Evolutionary conservation across 2,113 vertebrate genomes (phyloP).

Genomic region (Genyomyrus donnyi): DNA sequence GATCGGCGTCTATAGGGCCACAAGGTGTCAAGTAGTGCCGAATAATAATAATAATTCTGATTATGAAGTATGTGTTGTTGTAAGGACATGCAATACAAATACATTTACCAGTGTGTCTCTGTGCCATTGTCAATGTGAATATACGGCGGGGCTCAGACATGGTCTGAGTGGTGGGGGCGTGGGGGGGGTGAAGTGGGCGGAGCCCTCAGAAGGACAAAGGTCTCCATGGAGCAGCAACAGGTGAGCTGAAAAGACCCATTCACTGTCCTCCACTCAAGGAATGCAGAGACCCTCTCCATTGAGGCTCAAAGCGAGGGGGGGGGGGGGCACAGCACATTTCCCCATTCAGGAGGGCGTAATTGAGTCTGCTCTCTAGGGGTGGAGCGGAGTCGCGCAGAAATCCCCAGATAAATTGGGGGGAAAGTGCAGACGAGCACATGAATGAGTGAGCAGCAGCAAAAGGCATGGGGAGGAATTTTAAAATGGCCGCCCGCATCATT

Average conservation of each 20-base stretch:
- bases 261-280: constrained; percentile 9
- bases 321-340: constrained; percentile 40
- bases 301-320: constrained; percentile 39
- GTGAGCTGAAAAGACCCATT: constrained; percentile 26
- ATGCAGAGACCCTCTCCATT: constrained; percentile 34
- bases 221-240: constrained; percentile 27
- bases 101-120: neutral
- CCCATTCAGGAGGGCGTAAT: constrained; percentile 49
- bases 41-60: neutral
- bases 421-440: constrained; percentile 29
- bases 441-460: constrained; percentile 20
- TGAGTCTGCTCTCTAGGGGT: constrained; percentile 48
- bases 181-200: neutral
- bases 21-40: neutral
- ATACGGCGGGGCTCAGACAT: neutral
- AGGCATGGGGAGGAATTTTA: neutral
- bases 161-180: neutral
- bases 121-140: neutral
- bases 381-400: constrained; percentile 18
- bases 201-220: constrained; percentile 19
- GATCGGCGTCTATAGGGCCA: neutral
- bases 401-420: constrained; percentile 5
- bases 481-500: neutral
- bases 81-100: neutral
- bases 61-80: neutral